These are phyloP conservation scores for Gobionotothen gibberifrons DNA, from an alignment of 2,797 vertebrate genomes.

Conservation along the genomic window DNA sequence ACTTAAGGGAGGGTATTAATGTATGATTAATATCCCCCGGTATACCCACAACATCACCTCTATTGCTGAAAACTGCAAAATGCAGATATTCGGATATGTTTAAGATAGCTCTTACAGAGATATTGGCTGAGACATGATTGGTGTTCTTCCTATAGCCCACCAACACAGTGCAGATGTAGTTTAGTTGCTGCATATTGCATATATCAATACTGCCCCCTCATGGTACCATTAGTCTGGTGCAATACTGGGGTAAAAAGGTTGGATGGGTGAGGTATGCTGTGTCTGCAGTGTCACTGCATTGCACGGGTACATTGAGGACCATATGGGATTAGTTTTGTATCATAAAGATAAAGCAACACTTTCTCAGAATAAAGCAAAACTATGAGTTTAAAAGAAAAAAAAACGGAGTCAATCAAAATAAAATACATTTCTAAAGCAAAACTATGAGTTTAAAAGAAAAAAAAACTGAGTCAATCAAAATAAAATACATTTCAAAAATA, in stretches of 20 bases:
- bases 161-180: slow-evolving; percentile 34
- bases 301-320: slow-evolving; percentile 11
- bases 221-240: slow-evolving; percentile 51
- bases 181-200: slow-evolving; percentile 29
- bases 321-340: too few relatives aligned
- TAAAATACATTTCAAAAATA: too few relatives aligned
- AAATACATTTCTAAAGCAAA: too few relatives aligned
- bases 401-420: too few relatives aligned
- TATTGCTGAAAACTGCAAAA: slow-evolving; percentile 30
- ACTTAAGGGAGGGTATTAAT: not conserved
- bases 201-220: slow-evolving; percentile 73
- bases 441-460: too few relatives aligned
- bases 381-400: too few relatives aligned
- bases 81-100: slow-evolving; percentile 23
- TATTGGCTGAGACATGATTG: slow-evolving; percentile 32
- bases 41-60: not conserved
- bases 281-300: slow-evolving; percentile 59
- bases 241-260: not conserved
- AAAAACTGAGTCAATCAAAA: too few relatives aligned
- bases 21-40: not conserved
- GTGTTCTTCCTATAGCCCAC: slow-evolving; percentile 15
- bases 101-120: slow-evolving; percentile 3
- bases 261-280: slow-evolving; percentile 25
- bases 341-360: too few relatives aligned
- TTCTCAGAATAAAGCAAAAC: too few relatives aligned